Evolutionary conservation across 2,888 invertebrate genomes (phyloP).

Genomic region (Morpho helenor): DNA sequence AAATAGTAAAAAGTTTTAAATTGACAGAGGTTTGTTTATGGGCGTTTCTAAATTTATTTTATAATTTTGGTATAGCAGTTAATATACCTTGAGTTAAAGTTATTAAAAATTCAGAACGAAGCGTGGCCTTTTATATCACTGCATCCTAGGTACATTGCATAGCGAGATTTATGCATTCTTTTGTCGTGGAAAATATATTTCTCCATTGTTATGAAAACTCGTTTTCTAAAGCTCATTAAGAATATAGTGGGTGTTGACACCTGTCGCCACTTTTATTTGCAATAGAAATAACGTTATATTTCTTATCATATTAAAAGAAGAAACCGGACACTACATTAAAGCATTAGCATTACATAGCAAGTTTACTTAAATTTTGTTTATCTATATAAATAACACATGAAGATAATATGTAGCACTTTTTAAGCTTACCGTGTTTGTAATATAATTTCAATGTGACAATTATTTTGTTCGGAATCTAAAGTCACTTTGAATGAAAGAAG

Average conservation of each 20-base stretch:
- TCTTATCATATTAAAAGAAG: not conserved
- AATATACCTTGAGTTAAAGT: not conserved
- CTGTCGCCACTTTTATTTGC: not conserved
- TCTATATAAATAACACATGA: too few species aligned
- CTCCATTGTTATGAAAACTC: constrained; percentile 10
- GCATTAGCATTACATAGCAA: too few species aligned
- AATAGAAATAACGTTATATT: too few species aligned
- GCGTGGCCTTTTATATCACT: constrained; percentile 1
- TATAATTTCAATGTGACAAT: too few species aligned
- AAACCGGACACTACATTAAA: not conserved
- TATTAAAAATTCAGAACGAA: constrained; percentile 1
- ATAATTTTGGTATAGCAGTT: not conserved
- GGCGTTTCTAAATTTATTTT: not conserved
- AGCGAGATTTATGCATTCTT: constrained; percentile 8
- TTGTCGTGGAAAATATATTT: constrained; percentile 9
- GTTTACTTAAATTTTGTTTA: too few species aligned
- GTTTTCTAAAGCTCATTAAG: constrained; percentile 3
- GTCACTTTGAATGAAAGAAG: too few species aligned
- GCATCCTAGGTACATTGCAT: constrained; percentile 6
- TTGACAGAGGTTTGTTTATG: too few species aligned
- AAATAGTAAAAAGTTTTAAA: too few species aligned
- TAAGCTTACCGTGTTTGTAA: too few species aligned
- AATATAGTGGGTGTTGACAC: constrained; percentile 6
- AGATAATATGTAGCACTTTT: too few species aligned
- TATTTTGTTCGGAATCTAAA: too few species aligned